Base-by-base conservation (phyloP, 1,140 invertebrate genomes). In the Pararge aegeria region DNA sequence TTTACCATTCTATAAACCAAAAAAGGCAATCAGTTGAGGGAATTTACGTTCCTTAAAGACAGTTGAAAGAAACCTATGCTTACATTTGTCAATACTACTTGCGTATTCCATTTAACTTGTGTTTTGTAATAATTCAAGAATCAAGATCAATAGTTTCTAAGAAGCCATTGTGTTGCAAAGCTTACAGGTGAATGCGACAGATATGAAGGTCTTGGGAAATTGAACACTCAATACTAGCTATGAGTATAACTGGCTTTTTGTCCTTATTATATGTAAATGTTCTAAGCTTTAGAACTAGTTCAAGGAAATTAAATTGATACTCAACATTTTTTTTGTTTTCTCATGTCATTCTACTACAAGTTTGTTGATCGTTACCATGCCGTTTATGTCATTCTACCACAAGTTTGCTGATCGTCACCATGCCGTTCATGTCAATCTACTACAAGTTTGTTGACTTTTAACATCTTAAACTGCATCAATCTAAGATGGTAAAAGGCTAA, bases 101-200 rank as follows among this genome's bases (percentile, higher is more conserved):
- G 52, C 20, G 15, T 44, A 55, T 55, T 42, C 38, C 10, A 44
- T 55, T 55, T 18, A 48, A 55, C 54, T 55, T 48, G 27, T 48
- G 40, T 38, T 49, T 61, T 21, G 48, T 51, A 62, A 61, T 61
- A 51, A 56, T 56, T 62, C 54, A 56, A 62, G 29, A 62, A 46
- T 62, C 54, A 56, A 62, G 29, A 62, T 53, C 54, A 56, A 53
- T 62, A 53, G 48, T 56, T 51, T 50, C 44, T 38, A 38, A 56
- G 54, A 62, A 56, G 54, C 40, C 24, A 53, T 53, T 62, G 54
- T 62, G 38, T 56, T 55, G 44, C 55, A 30, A 44, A 53, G 37
- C 38, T 37, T 38, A 40, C 59, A 50, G 52, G 52, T 50, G 52
- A 61, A 61, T 55, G 48, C n/a, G 38, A 51, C 60, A 56, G 18